Conservation (phyloP, 2,113 vertebrate species). For the Tiliqua scincoides region DNA sequence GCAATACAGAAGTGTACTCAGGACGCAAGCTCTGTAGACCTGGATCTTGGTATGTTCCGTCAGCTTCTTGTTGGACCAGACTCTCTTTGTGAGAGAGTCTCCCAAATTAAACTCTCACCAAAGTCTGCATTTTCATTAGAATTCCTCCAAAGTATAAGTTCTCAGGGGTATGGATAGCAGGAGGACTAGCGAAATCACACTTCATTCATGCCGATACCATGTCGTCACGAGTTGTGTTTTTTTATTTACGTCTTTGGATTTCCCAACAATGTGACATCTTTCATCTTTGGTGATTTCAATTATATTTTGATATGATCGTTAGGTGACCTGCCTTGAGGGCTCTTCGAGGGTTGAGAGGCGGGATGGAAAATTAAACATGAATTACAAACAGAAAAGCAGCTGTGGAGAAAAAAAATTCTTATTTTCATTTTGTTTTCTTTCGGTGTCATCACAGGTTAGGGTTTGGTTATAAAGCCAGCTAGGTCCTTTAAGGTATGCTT, state of each 20-base stretch:
- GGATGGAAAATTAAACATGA: no score
- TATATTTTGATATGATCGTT: not conserved
- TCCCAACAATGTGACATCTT: not conserved
- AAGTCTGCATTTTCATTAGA: constrained; percentile 7
- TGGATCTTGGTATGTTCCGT: no score
- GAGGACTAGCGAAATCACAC: not conserved
- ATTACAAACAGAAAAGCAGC: not conserved
- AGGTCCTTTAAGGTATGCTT: not conserved
- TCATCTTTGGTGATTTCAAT: constrained; percentile 12
- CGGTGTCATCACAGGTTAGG: not conserved
- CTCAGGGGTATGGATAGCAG: not conserved
- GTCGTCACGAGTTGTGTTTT: not conserved
- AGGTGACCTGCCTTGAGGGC: not conserved
- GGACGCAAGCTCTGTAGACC: no score
- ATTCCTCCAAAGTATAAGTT: not conserved
- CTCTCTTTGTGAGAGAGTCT: no score
- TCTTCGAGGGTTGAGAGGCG: not conserved
- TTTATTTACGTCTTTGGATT: not conserved
- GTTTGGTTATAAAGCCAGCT: not conserved
- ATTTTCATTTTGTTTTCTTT: not conserved
- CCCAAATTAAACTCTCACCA: no score
- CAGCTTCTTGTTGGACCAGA: no score
- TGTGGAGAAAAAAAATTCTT: not conserved
- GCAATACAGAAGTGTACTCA: no score
- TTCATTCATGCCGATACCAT: not conserved